Base-by-base conservation (phyloP, 2,888 invertebrate species). In the Cheilosia variabilis region DNA sequence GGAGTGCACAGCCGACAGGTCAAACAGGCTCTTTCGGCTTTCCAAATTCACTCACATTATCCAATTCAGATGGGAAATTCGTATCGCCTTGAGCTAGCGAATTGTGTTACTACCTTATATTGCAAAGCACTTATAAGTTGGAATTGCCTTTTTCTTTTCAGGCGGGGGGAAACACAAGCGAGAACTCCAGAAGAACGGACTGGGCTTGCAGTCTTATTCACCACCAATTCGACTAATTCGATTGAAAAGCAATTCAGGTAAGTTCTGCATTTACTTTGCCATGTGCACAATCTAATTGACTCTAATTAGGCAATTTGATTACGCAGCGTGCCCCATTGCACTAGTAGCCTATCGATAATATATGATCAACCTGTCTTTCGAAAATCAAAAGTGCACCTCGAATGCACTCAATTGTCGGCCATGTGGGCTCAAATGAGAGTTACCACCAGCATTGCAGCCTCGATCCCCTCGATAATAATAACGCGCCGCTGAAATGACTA, bases 301-400 rank as follows among this genome's bases (percentile, higher is more conserved):
- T 77, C 68, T 86, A 81, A 86, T 86, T 86, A 86, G 81, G 53
- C 86, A 80, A 79, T 80, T 84, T 84, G 84, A 80, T 84, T 84
- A 86, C 57, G 66, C 76, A 62, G 86, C 77, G 60, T 86, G 50
- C 65, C 53, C 45, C 69, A 80, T 62, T 66, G n/a, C n/a, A n/a
- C 71, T 1, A 63, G 71, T n/a, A 55, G 60, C 71, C 47, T 63
- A 62, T 57, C n/a, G 34, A 60, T 75, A 69, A 84, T 71, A 66
- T 71, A 80, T 69, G 75, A 47, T 53, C 71, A 71, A 76, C 60
- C 15, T 75, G 63, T 69, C 69, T 77, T 41, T 84, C 71, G 75
- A 84, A 80, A 84, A 71, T 84, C 84, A 84, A 76, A 84, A 79
- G 79, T 84, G 73, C 78, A 71, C 69, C 77, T 82, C 17, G 22